Percentiles rank a stretch among this genome's conserved stretches.
These are phyloP conservation scores for Scaptomyza tumidula DNA, from an alignment of 2,888 invertebrate genomes.

Conservation along the genomic window DNA sequence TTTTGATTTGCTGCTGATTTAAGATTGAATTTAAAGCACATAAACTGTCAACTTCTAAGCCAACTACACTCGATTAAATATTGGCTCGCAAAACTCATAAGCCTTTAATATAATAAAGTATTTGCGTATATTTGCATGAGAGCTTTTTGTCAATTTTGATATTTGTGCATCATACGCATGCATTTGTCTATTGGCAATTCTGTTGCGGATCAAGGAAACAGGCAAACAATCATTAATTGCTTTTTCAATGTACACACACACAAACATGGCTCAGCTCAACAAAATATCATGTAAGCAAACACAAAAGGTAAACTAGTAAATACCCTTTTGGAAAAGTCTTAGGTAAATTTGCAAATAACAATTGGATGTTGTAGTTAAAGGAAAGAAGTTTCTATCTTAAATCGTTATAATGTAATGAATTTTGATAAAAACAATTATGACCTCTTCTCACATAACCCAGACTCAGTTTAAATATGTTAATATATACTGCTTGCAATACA, in stretches of 20 bases:
- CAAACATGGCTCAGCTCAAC: conserved; percentile 21
- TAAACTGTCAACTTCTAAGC: not conserved
- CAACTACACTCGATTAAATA: not conserved
- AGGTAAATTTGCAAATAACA: too few species aligned
- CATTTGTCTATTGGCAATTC: conserved; percentile 31
- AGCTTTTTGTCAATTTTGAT: conserved; percentile 17
- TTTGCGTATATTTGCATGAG: conserved; percentile 19
- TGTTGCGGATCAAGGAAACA: conserved; percentile 53
- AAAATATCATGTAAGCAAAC: conserved; percentile 20
- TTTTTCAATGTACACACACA: conserved; percentile 45
- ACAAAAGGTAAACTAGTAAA: not conserved
- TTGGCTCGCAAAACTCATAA: not conserved
- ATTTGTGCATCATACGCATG: conserved; percentile 1
- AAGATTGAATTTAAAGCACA: not conserved
- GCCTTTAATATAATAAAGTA: conserved; percentile 6
- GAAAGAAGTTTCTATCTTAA: too few species aligned
- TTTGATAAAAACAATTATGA: not conserved
- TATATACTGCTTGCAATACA: conserved; percentile 40
- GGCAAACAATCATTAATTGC: conserved; percentile 60
- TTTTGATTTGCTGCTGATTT: not conserved
- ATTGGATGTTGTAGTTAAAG: too few species aligned
- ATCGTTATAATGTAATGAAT: too few species aligned
- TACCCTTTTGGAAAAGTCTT: not conserved
- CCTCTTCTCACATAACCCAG: not conserved
- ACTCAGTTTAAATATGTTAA: too few species aligned